phyloP scores from a whole-genome alignment of 2,113 vertebrate genomes.

The Chlamydotis undulata region DNA sequence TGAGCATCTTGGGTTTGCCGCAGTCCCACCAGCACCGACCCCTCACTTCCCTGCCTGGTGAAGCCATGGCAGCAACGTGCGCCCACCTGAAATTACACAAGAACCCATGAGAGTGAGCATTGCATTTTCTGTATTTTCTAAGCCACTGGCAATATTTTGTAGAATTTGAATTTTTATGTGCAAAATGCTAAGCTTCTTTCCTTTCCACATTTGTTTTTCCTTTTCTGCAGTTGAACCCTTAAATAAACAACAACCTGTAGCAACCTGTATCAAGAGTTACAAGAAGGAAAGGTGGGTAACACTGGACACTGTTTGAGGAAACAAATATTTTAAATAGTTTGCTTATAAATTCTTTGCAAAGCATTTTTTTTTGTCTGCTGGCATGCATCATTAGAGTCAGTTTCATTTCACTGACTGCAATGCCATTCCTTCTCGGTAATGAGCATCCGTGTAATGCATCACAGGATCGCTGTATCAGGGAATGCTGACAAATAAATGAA shows the following conservation, averaged over 20 bases:
- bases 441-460: neutral
- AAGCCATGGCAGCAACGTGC: fast-evolving
- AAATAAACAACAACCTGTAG: neutral
- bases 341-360: neutral
- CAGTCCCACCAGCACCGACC: neutral
- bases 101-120: neutral
- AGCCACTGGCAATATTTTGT: neutral
- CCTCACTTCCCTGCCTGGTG: neutral
- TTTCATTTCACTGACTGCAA: conserved; percentile 19
- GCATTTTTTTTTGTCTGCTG: neutral
- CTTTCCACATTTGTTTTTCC: neutral
- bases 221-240: neutral
- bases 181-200: neutral
- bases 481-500: neutral
- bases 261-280: neutral
- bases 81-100: neutral
- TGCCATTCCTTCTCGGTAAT: neutral
- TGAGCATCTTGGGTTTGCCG: neutral
- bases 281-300: neutral
- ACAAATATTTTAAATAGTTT: neutral
- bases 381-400: neutral
- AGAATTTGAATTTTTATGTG: neutral
- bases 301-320: neutral
- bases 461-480: neutral
- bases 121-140: neutral